Conservation (phyloP, 2,113 vertebrate genomes). For the Lophotis ruficrista region DNA sequence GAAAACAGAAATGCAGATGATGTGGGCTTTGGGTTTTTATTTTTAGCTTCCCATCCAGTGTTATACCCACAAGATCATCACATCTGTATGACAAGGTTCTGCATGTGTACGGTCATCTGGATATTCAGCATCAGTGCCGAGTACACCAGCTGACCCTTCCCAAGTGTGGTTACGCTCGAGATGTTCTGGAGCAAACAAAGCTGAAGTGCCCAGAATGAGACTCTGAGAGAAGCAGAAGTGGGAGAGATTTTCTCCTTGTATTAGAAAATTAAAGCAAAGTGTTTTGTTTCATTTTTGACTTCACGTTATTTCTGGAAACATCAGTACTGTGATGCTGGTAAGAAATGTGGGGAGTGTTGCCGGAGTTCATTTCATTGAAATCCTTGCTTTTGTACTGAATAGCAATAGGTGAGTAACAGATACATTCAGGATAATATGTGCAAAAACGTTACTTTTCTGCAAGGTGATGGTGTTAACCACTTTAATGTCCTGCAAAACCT, state of each 20-base stretch:
- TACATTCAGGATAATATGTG: background rate
- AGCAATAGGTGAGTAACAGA: background rate
- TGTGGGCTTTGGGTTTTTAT: background rate
- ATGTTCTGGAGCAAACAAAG: background rate
- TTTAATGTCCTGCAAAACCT: background rate
- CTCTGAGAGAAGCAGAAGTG: background rate
- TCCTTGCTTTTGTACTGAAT: background rate
- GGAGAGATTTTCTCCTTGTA: background rate
- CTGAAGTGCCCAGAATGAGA: background rate
- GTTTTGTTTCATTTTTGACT: background rate
- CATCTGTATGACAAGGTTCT: background rate
- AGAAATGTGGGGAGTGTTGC: background rate
- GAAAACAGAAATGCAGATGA: background rate
- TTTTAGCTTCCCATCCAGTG: background rate
- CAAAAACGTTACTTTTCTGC: background rate
- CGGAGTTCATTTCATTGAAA: background rate
- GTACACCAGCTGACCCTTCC: background rate
- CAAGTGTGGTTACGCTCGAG: background rate
- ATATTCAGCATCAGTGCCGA: background rate
- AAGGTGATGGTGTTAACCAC: background rate
- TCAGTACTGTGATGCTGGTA: background rate
- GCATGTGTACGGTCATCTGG: background rate
- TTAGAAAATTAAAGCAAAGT: background rate
- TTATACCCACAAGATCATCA: background rate
- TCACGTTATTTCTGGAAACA: background rate